Conservation (phyloP, 2,113 vertebrate species). For the Silurus meridionalis region DNA sequence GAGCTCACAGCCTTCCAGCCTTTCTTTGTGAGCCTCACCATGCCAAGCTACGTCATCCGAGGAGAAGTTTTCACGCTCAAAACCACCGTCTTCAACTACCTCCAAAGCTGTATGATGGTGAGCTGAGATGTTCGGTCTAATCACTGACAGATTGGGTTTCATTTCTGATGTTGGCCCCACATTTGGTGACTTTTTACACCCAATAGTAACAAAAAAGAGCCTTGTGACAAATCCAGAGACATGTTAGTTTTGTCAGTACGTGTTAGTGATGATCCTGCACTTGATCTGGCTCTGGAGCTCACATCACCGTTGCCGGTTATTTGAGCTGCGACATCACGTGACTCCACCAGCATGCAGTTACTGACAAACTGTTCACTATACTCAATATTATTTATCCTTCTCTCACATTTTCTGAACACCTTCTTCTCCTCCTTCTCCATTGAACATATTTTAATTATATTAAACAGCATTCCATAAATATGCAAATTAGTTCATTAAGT, state of each 20-base stretch:
- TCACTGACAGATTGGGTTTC: neutral
- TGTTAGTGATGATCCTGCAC: neutral
- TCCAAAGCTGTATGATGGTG: constrained; percentile 81
- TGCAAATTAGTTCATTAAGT: neutral
- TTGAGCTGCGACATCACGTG: neutral
- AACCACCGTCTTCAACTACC: constrained; percentile 83
- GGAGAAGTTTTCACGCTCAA: constrained; percentile 71
- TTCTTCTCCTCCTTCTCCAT: neutral
- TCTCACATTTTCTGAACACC: neutral
- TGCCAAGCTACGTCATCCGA: constrained; percentile 79
- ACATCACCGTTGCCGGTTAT: neutral
- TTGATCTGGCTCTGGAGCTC: neutral
- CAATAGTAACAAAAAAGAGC: neutral
- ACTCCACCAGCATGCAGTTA: neutral
- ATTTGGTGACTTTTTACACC: neutral
- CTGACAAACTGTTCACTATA: neutral
- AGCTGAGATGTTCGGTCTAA: constrained; percentile 25
- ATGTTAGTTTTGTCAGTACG: neutral
- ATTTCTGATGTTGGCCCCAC: neutral
- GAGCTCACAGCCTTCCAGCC: constrained; percentile 76
- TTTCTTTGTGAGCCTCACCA: constrained; percentile 81
- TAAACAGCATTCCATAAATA: neutral
- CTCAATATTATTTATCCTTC: neutral
- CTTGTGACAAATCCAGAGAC: neutral
- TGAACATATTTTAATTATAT: neutral